Evolutionary conservation across 2,797 vertebrate species (phyloP).

Genomic region (Pitangus sulphuratus): DNA sequence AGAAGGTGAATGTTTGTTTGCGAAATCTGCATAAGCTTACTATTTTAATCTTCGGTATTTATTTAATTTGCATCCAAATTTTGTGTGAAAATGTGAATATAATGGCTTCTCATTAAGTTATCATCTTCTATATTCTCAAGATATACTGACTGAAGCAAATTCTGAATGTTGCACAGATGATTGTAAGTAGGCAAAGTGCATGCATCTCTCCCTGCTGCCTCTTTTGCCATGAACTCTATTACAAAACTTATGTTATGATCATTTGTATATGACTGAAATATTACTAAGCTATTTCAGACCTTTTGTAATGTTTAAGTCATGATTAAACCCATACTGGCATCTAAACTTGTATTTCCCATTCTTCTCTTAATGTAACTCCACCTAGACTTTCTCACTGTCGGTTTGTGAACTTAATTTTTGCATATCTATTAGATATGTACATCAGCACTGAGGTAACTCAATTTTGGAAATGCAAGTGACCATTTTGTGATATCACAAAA

Average conservation of each 20-base stretch:
- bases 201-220: constrained; percentile 18
- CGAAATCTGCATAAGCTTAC: neutral
- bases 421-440: neutral
- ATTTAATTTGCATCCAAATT: constrained; percentile 43
- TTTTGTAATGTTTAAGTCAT: neutral
- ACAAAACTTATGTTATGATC: neutral
- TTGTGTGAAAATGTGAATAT: constrained; percentile 38
- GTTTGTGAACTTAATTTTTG: constrained; percentile 2
- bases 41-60: constrained; percentile 22
- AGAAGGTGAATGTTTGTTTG: neutral
- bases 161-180: neutral
- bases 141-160: neutral
- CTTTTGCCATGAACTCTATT: neutral
- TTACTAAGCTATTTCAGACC: neutral
- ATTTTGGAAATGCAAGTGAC: neutral
- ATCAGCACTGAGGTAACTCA: neutral
- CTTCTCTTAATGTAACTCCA: neutral
- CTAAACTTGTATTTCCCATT: neutral
- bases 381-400: neutral
- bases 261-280: neutral
- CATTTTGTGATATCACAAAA: neutral
- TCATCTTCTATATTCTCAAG: constrained; percentile 35
- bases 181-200: neutral
- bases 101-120: constrained; percentile 40
- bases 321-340: neutral